Percentiles rank a stretch among this genome's conserved stretches.
Conservation (phyloP, 37 sponge, comb jelly and placozoan genomes). For the Cliona cf. orientalis region DNA sequence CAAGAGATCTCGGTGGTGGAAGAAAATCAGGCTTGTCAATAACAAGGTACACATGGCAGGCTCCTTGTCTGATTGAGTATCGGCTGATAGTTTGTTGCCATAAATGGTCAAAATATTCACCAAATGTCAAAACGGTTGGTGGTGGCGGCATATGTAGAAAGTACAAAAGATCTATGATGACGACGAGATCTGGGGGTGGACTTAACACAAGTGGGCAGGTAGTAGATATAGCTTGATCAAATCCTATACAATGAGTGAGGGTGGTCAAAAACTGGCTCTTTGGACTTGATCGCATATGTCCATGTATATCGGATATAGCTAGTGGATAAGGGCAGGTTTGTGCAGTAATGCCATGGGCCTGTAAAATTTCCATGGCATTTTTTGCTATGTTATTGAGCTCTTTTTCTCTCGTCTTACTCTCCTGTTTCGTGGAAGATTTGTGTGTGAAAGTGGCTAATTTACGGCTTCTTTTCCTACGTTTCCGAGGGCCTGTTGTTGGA, state of each 20-base stretch:
- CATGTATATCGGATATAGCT: not conserved
- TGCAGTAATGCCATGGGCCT: not conserved
- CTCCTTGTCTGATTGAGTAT: not conserved
- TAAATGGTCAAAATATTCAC: not conserved
- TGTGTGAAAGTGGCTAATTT: slow-evolving; percentile 8
- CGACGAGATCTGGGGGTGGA: not conserved
- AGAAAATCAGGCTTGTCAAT: slow-evolving; percentile 20
- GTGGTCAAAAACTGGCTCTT: not conserved
- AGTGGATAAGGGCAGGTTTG: slow-evolving; percentile 11
- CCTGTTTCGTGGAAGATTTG: not conserved
- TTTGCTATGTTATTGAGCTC: not conserved
- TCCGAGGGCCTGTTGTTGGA: not conserved
- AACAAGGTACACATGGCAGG: not conserved
- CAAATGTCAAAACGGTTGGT: not conserved
- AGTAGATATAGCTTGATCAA: not conserved
- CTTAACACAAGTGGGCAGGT: not conserved
- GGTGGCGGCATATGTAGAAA: slow-evolving; percentile 13
- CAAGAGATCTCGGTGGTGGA: slow-evolving; percentile 14
- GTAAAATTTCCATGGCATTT: slow-evolving; percentile 2
- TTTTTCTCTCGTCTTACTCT: slow-evolving; percentile 6
- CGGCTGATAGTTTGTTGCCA: not conserved
- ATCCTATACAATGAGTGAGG: not conserved
- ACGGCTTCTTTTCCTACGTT: not conserved
- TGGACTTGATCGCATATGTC: not conserved
- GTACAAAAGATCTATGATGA: slow-evolving; percentile 10